Conservation (phyloP, 2,888 invertebrate species). For the Alsophila aescularia region DNA sequence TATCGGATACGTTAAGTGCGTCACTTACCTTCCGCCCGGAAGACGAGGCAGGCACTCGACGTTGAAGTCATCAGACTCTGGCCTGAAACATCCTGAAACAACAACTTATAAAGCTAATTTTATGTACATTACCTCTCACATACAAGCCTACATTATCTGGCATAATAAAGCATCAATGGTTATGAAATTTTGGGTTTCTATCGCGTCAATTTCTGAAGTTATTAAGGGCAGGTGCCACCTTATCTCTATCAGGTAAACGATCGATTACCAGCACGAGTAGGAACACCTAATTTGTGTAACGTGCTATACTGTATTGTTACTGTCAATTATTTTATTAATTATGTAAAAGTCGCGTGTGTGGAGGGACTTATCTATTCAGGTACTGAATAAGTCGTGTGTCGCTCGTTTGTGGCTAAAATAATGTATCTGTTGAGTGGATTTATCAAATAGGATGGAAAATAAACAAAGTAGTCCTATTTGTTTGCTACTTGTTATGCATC, state of each 20-base stretch:
- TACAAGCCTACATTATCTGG: background rate
- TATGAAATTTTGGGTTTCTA: background rate
- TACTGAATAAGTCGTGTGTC: conserved; percentile 15
- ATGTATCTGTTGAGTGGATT: too few relatives aligned
- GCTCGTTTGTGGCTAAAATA: background rate
- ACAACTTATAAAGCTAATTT: background rate
- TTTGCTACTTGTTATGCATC: too few relatives aligned
- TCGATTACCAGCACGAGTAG: conserved; percentile 19
- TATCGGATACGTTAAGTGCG: conserved; percentile 16
- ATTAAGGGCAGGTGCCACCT: conserved; percentile 16
- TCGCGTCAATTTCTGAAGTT: conserved; percentile 10
- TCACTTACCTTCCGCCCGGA: conserved; percentile 4
- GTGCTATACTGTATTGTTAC: too few relatives aligned
- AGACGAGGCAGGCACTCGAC: background rate
- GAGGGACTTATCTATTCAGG: conserved; percentile 8
- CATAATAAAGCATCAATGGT: conserved; percentile 4
- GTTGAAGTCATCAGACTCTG: conserved; percentile 6
- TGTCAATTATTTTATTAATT: conserved; percentile 19
- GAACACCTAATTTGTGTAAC: conserved; percentile 15
- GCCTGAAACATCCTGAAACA: too few relatives aligned
- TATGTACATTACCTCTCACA: background rate
- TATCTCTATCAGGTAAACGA: conserved; percentile 27
- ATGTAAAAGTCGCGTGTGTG: conserved; percentile 22
- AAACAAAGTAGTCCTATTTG: too few relatives aligned
- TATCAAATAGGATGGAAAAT: too few relatives aligned